These are phyloP conservation scores for Gallinago paraguaiae DNA, from an alignment of 2,113 vertebrate species.

Conservation along the genomic window DNA sequence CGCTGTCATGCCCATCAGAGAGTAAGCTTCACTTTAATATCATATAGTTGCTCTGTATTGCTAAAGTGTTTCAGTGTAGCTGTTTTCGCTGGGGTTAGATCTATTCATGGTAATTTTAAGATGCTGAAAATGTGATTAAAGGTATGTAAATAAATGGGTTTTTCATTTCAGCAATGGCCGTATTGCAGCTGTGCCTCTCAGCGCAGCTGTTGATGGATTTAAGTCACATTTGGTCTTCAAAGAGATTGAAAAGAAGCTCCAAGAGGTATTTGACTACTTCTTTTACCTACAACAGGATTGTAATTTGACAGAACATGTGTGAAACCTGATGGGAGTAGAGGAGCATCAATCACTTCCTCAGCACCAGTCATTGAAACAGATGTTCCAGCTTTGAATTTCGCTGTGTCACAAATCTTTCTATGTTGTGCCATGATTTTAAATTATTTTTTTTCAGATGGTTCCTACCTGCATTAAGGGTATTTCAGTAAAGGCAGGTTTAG, in stretches of 20 bases:
- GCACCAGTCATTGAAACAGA: neutral
- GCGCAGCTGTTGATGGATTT: conserved; percentile 82
- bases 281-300: neutral
- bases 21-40: neutral
- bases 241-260: conserved; percentile 90
- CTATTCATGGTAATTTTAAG: neutral
- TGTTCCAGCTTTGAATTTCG: neutral
- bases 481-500: neutral
- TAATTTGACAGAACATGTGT: neutral
- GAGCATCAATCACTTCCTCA: neutral
- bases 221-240: conserved; percentile 87
- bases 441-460: neutral
- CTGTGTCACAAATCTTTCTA: neutral
- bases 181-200: conserved; percentile 77
- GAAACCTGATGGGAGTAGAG: neutral
- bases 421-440: neutral
- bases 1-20: neutral
- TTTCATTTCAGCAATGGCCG: conserved; percentile 63
- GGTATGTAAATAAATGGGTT: neutral
- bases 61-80: neutral
- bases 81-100: neutral
- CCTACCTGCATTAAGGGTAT: neutral
- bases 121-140: neutral
- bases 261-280: conserved; percentile 79
- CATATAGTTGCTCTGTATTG: neutral